Base-by-base conservation (phyloP, 2,113 vertebrate species). In the Proterorhinus semilunaris region DNA sequence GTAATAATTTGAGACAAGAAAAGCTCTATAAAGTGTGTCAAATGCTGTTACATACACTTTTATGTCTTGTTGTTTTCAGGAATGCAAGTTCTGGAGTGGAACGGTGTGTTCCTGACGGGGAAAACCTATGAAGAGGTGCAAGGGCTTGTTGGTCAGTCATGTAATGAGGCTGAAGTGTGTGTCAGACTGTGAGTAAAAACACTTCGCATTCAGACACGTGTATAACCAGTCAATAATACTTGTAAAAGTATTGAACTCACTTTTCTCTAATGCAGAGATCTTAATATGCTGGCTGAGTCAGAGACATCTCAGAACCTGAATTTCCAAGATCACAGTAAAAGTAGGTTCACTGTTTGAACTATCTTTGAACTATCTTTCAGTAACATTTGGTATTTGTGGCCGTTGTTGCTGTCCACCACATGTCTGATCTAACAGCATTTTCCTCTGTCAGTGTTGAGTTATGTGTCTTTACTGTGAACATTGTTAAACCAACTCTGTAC, bases 51-150 rank as follows among this genome's bases (percentile, higher is more conserved):
- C 52, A 36, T 74, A 17, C 12, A 54, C 44, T 57, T 66, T 44
- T 52, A 11, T 51, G 13, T 36, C 8, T 1, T 61, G n/a, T 16
- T 63, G 21, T 72, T 46, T 59, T 51, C 10, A 99, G 98, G 97
- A 91, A 98, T 99, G 98, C 97, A 98, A 90, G 96, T 98, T 65
- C 89, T 99, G 92, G 98, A 99, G 85, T 99, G 98, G 98, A 98
- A 98, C 70, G 93, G 95, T 46, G 89, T 96, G 74, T 89, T 92
- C 67, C 91, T 99, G 89, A 95, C 93, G 8, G 95, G 94, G 70
- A 99, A 96, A 90, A 99, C 97, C 12, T 99, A 98, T 0, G 98
- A 99, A 90, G 98, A 99, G 85, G 97, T 99, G 1, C 96, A 98
- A 78, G 96, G 86, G 78, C 95, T 98, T 57, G 93, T 98, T 67